Evolutionary conservation across 2,113 vertebrate species (phyloP), one percentile per base, ranked within the genome.

Genomic region (Triplophysa tibetana): DNA sequence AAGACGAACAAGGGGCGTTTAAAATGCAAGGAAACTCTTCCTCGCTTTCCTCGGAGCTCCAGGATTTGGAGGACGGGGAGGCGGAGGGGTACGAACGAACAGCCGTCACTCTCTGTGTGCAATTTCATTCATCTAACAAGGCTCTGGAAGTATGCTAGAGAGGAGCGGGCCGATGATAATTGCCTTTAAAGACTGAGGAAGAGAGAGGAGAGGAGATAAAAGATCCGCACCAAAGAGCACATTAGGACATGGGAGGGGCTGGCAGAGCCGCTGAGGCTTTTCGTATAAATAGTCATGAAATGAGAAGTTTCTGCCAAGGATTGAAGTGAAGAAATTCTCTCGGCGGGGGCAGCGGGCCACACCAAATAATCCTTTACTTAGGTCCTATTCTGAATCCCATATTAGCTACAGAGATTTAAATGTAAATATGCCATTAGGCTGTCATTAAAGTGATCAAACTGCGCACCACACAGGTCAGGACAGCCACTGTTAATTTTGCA

Each of bases 381-480:
- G 95, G 93, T 96, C 94, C 95, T 95, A 95, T 96, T 97, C 95
- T 95, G 95, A 98, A 98, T 98, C 95, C 93, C 94, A 95, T 97
- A 98, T 97, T 98, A 98, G 95, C 95, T 93, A 95, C 94, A 92
- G 94, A 97, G 96, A 95, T 98, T 98, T 98, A 96, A 98, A 98
- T 98, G 97, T 99, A 98, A 98, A 98, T 97, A 99, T 95, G 96
- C 96, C 96, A 98, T 98, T 98, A 96, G 93, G 94, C 95, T 97
- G 95, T 96, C 96, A 98, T 98, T 97, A 99, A 94, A 95, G 95
- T 96, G 95, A 98, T 98, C 96, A 96, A 95, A 93, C 96, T 94
- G 94, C 94, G 94, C 94, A 95, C 95, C 94, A 95, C 93, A 96
- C 96, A 97, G 97, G 97, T 99, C 97, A 98, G 93, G 93, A 93